These are phyloP conservation scores for Discoglossus pictus DNA, from an alignment of 2,797 vertebrate species.

Conservation along the genomic window DNA sequence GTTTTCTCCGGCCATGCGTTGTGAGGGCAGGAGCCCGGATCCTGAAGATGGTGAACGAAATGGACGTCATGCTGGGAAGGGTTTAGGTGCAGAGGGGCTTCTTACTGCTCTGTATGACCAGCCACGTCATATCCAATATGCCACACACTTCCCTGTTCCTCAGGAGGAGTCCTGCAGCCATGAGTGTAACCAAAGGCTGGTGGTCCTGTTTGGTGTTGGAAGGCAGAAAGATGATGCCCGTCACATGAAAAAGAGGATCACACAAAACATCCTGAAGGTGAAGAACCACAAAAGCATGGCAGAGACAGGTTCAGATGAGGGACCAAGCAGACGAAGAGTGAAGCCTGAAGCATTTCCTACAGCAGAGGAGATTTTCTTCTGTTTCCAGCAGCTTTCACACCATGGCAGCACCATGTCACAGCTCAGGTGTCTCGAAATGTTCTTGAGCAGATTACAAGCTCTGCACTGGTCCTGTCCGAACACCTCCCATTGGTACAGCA, in stretches of 20 bases:
- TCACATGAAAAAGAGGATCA: slow-evolving; percentile 97
- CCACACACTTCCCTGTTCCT: slow-evolving; percentile 97
- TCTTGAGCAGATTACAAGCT: slow-evolving; percentile 98
- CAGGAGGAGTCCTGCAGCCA: slow-evolving; percentile 99
- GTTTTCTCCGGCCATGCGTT: slow-evolving; percentile 96
- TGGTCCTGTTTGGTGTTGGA: slow-evolving; percentile 96
- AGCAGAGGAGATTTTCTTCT: slow-evolving; percentile 96
- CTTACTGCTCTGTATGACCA: slow-evolving; percentile 93
- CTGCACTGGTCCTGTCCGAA: slow-evolving; percentile 98
- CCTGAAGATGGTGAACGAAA: slow-evolving; percentile 91
- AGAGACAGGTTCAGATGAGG: slow-evolving; percentile 97
- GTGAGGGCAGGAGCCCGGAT: slow-evolving; percentile 94
- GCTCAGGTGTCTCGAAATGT: slow-evolving; percentile 99
- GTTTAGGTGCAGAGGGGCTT: slow-evolving; percentile 85
- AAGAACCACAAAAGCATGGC: slow-evolving; percentile 98
- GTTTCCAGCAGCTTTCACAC: slow-evolving; percentile 98
- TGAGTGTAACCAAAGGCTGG: slow-evolving; percentile 96
- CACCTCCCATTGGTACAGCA: slow-evolving; percentile 97
- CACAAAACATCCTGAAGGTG: slow-evolving; percentile 98
- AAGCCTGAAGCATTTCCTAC: slow-evolving; percentile 98
- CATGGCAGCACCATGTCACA: slow-evolving; percentile 99
- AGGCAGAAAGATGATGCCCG: slow-evolving; percentile 95
- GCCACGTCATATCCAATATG: slow-evolving; percentile 95
- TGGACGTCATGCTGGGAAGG: slow-evolving; percentile 79
- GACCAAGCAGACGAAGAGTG: slow-evolving; percentile 93